phyloP scores from a whole-genome alignment of 2,113 vertebrate species.

The Microcebus ravelobensis region DNA sequence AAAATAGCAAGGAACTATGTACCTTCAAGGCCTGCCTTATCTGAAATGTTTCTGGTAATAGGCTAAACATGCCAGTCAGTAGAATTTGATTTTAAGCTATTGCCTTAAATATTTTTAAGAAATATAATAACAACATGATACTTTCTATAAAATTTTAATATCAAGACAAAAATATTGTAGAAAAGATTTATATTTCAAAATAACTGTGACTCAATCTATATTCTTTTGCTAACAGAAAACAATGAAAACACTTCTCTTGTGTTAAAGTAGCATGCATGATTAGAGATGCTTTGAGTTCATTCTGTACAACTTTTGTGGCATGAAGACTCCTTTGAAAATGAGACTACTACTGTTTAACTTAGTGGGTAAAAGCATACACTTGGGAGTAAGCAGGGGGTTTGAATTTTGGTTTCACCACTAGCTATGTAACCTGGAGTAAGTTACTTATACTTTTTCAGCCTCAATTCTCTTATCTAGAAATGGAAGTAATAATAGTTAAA shows the following conservation, averaged over 20 bases:
- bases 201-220: not conserved
- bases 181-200: constrained; percentile 41
- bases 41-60: not conserved
- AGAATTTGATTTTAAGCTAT: constrained; percentile 44
- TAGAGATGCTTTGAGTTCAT: constrained; percentile 40
- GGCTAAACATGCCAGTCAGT: not conserved
- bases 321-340: not conserved
- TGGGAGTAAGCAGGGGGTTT: not conserved
- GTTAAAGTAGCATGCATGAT: not conserved
- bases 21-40: not conserved
- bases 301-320: not conserved
- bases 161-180: not conserved
- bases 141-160: constrained; percentile 35
- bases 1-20: not conserved
- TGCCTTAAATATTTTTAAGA: constrained; percentile 18
- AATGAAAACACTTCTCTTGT: not conserved
- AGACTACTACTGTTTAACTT: not conserved
- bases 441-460: not conserved
- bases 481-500: not conserved
- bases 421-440: not conserved
- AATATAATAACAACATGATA: not conserved
- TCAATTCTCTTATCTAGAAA: not conserved
- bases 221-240: constrained; percentile 29
- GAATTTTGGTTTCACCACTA: not conserved
- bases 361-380: not conserved